Evolutionary conservation across 1,140 invertebrate species (phyloP), one percentile per base, ranked within the genome.

Genomic region (Diabrotica undecimpunctata): DNA sequence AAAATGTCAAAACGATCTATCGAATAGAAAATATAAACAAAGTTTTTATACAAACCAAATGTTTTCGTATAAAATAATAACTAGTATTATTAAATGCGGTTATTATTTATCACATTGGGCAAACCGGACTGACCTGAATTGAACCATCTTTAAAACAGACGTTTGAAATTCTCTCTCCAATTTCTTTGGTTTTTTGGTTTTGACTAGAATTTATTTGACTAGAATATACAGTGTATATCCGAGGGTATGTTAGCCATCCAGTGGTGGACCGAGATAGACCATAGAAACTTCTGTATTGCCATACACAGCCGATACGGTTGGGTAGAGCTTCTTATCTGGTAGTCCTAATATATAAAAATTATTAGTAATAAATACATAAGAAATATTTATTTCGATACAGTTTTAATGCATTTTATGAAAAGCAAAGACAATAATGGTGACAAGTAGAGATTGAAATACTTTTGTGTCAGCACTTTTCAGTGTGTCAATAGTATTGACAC

Each of bases 221-320:
- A 46, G 7, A 54, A 61, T 14, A 39, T 57, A 46, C 60, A 39
- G 9, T 54, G 41, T n/a, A 11, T 54, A 51, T 65, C 65, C 36
- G 25, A 56, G 66, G 72, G 39, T 72, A 65, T 82, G 81, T 90
- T 89, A 96, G 77, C 96, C 96, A 87, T 97, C 95, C 72, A 96
- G 79, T 13, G 96, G 96, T 55, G 90, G 88, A 66, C 96, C 97
- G 70, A 97, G 82, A 80, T 99, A 99, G n/a, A 98, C 93, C 96
- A 99, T 98, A 35, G 96, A 97, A n/a, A 99, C 95, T 87, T 99
- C 97, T 38, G 96, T 98, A 79, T 99, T 98, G 66, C 96, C 97
- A 85, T 98, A 99, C 39, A 99, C 97, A 60, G 96, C 96, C 63
- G 96, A 98, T 65, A 98, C 93, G 66, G 96, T 93, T 64, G 97